Base-by-base conservation (phyloP, 2,888 invertebrate species). In the Neuroscelio doddi region DNA sequence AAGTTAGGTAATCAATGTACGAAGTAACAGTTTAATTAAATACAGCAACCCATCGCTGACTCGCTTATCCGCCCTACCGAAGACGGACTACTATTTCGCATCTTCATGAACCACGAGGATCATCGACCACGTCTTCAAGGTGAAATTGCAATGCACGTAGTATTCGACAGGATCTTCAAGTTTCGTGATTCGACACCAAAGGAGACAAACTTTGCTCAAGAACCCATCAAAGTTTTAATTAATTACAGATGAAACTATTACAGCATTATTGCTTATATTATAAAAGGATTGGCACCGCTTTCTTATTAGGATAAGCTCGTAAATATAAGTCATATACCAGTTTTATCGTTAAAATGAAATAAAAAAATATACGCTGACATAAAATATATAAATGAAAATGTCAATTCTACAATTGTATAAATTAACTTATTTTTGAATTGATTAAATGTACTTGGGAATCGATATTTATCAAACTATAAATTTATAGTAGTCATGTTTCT, bases 1-100 rank as follows among this genome's bases (percentile, higher is more conserved):
- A 81, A 81, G 80, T 82, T 82, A 80, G 76, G 80, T 80, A 82
- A 82, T 82, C 81, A 82, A 82, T 82, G 73, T 67, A 80, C 77
- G 78, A 79, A 79, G 81, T 81, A 82, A 81, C 80, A 80, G 81
- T 82, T 82, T 81, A 80, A 81, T 82, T 81, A 80, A 81, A 82
- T 82, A 82, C 80, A 77, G 76, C 76, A 79, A 77, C 78, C 79
- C 80, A 76, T 79, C 75, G 76, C 71, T 73, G 75, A 75, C 72
- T 75, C 72, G 76, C 70, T 77, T 73, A 72, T 68, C 61, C 68
- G 49, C 57, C 61, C 49, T 67, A 73, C 71, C 73, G 70, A 76
- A 75, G 75, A 76, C 72, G 72, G 75, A 74, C 75, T 76, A 77
- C 64, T 57, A 68, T 68, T 67, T 57, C 67, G 67, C 63, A 58